Conservation (phyloP, 2,113 vertebrate genomes). For the Zapornia atra region DNA sequence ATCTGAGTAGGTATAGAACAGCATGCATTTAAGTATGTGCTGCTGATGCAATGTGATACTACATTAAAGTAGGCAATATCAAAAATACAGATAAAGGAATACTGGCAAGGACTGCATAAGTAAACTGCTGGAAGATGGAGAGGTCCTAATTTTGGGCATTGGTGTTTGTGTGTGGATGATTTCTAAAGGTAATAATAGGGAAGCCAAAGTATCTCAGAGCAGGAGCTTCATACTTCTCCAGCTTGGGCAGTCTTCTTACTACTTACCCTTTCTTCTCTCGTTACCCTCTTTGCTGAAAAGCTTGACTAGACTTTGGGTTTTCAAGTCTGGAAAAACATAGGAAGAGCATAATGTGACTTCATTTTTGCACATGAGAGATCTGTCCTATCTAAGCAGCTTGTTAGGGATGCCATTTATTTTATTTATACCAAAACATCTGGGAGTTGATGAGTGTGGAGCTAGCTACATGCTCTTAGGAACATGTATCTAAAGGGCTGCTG, state of each 20-base stretch:
- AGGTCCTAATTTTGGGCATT: rapidly evolving
- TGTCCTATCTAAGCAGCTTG: neutral
- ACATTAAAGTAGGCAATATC: rapidly evolving
- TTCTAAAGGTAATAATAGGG: neutral
- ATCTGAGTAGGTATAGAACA: rapidly evolving
- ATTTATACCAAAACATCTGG: slow-evolving; percentile 30
- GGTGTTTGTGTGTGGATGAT: neutral
- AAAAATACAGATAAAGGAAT: neutral
- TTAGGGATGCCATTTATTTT: slow-evolving; percentile 1
- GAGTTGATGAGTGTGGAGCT: neutral
- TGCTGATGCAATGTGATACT: neutral
- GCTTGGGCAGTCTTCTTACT: neutral
- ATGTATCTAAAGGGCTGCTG: neutral
- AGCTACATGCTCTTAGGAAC: neutral
- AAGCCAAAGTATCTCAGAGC: neutral
- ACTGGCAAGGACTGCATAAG: neutral
- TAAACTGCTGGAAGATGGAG: no score
- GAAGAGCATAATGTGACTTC: rapidly evolving
- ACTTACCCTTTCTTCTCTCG: neutral
- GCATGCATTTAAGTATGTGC: rapidly evolving
- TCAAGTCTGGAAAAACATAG: neutral
- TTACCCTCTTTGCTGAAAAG: neutral
- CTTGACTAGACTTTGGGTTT: neutral
- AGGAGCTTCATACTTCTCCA: neutral
- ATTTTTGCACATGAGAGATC: neutral